Conservation (phyloP, 2,113 vertebrate species). For the Eulemur macaco region DNA sequence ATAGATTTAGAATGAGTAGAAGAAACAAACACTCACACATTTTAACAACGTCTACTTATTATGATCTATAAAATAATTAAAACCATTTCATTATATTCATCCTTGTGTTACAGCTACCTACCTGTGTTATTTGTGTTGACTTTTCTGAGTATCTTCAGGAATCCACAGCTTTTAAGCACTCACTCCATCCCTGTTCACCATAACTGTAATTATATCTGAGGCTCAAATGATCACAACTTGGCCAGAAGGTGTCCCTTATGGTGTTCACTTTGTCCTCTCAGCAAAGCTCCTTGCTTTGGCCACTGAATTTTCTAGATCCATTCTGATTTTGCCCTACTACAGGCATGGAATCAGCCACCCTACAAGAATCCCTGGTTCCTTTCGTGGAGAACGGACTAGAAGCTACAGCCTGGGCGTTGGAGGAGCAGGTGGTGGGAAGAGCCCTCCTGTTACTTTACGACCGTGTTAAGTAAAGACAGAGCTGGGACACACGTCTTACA, state of each 20-base stretch:
- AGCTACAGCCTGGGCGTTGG: background rate
- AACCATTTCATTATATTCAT: background rate
- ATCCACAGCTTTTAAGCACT: background rate
- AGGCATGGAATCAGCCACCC: background rate
- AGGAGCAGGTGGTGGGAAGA: background rate
- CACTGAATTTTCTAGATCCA: background rate
- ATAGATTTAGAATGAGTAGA: background rate
- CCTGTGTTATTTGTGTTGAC: background rate
- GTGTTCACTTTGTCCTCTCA: background rate
- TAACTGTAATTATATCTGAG: background rate
- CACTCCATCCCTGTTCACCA: accelerated
- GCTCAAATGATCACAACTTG: background rate
- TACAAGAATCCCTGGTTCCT: background rate
- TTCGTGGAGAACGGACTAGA: background rate
- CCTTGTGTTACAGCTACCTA: background rate
- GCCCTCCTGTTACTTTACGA: background rate
- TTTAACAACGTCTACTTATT: background rate
- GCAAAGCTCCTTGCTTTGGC: background rate
- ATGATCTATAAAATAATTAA: background rate
- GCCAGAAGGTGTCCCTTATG: background rate
- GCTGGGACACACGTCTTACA: background rate
- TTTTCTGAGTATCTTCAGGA: background rate
- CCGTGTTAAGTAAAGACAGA: background rate
- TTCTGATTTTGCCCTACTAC: background rate
- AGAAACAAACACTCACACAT: background rate